Evolutionary conservation across 2,797 vertebrate genomes (phyloP), one percentile per base, ranked within the genome.

Genomic region (Helicolenus hilgendorfi): DNA sequence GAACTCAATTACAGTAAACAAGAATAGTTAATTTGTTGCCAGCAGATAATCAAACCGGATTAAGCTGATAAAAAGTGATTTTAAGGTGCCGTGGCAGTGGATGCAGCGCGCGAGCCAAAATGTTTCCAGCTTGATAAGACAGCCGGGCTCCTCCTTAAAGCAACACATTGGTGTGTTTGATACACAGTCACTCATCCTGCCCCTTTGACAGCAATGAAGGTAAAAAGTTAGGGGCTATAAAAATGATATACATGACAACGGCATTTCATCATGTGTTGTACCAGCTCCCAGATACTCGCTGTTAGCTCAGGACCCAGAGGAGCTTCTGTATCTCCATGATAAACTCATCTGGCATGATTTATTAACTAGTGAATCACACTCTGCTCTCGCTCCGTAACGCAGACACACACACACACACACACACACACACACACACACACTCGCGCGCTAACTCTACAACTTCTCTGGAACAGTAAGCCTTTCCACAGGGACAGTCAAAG

Each of bases 341-440:
- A 97, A 97, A 98, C 97, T 98, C 97, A 97, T 97, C 97, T 97
- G 97, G 97, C 97, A 97, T 98, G 97, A 98, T 98, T 98, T 98
- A 97, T 97, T 97, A 97, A 98, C 96, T 95, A 96, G 96, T 96
- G 96, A 97, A 97, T 97, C 95, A 94, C 92, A 93, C 95, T 94
- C 94, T 91, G 91, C 92, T 94, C 95, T 88, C 79, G 74, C 94
- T 89, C 87, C 33, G 31, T 81, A 91, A 92, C 64, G 64, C 89
- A 92, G 41, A 85, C 84, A 86, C 86, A 90, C 91, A 90, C 86
- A 88, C 81, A 77, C 85, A 69, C 84, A 72, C 76, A 63, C 79
- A 49, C 31, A 29, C 56, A 26, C 58, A 29, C 68, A 26, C 63
- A 31, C 65, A 20, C 70, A 64, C 68, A 26, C 63, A 31, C 65